Conservation (phyloP, 2,888 invertebrate genomes). For the Cephus spinipes region DNA sequence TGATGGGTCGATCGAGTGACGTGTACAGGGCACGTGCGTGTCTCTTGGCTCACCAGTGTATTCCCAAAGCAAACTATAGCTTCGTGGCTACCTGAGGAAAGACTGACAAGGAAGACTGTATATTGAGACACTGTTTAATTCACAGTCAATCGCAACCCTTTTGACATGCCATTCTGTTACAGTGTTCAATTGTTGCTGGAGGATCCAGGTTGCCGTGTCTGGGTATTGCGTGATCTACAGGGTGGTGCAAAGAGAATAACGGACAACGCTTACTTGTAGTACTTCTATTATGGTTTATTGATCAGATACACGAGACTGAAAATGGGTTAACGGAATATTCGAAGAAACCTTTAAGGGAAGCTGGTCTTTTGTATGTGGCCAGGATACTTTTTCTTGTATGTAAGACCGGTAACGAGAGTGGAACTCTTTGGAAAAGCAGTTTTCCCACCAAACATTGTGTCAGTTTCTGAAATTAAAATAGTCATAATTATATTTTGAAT, state of each 20-base stretch:
- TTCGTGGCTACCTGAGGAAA: background rate
- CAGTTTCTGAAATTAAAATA: constrained; percentile 70
- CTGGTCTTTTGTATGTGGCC: constrained; percentile 74
- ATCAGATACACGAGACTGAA: background rate
- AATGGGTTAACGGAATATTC: background rate
- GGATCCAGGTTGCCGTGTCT: background rate
- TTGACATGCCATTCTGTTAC: background rate
- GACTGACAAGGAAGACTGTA: background rate
- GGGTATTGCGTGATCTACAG: background rate
- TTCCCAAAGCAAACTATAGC: background rate
- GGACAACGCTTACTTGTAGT: background rate
- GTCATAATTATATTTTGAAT: constrained; percentile 1
- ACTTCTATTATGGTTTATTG: background rate
- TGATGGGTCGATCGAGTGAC: constrained; percentile 40
- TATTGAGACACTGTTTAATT: background rate
- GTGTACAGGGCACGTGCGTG: constrained; percentile 20
- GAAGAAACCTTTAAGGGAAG: background rate
- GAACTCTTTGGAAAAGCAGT: constrained; percentile 89
- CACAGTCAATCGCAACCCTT: background rate
- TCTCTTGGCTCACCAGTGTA: background rate
- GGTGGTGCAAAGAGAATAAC: background rate
- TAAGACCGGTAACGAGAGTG: constrained; percentile 86
- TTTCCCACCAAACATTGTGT: constrained; percentile 79
- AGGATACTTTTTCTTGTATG: constrained; percentile 83
- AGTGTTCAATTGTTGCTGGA: background rate